Evolutionary conservation across 2,797 vertebrate species (phyloP).

Genomic region (Enteromius viviparus): DNA sequence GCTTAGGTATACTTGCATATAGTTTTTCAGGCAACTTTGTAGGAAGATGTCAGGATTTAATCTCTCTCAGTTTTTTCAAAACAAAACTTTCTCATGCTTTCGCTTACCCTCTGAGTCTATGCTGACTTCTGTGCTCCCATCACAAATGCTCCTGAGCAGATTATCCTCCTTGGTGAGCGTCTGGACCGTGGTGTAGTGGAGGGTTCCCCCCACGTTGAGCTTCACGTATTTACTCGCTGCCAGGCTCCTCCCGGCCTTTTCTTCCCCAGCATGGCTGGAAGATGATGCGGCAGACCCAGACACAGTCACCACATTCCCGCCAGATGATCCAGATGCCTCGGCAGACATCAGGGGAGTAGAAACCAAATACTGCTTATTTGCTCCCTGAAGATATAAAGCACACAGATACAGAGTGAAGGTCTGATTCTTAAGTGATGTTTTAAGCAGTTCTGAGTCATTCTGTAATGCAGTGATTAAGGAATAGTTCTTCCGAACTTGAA

Average conservation of each 20-base stretch:
- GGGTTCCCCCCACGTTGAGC: constrained; percentile 87
- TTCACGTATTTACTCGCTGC: constrained; percentile 89
- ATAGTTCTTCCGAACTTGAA: background rate
- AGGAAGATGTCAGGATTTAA: background rate
- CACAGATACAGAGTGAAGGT: background rate
- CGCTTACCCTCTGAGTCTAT: constrained; percentile 84
- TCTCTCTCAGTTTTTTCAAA: background rate
- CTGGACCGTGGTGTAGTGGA: constrained; percentile 90
- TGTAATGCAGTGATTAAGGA: background rate
- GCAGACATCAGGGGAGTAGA: constrained; percentile 79
- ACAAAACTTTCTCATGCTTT: background rate
- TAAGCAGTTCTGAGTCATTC: background rate
- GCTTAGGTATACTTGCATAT: background rate
- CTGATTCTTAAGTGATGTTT: background rate
- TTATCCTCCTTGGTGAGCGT: constrained; percentile 88
- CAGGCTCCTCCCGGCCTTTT: constrained; percentile 67
- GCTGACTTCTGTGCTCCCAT: constrained; percentile 81
- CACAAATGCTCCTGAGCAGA: constrained; percentile 85
- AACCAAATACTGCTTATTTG: constrained; percentile 17
- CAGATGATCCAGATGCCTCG: constrained; percentile 79
- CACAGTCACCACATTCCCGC: constrained; percentile 72
- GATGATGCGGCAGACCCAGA: constrained; percentile 63
- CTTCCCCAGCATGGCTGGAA: constrained; percentile 67
- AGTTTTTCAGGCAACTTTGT: background rate
- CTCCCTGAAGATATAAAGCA: constrained; percentile 35